Conservation (phyloP, 2,113 vertebrate genomes). For the Toxostoma redivivum region DNA sequence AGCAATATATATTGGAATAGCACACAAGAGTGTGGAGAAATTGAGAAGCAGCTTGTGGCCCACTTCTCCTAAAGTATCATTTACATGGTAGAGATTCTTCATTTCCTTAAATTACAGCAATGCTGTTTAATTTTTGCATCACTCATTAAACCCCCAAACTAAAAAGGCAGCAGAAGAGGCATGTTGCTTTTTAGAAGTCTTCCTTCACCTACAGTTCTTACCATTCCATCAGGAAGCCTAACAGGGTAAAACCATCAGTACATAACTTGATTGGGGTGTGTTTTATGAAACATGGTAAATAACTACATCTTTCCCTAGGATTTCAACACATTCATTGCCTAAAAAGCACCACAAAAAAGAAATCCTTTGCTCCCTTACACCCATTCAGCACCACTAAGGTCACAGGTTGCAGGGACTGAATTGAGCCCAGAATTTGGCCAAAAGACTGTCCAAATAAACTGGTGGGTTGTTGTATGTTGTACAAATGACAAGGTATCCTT, state of each 20-base stretch:
- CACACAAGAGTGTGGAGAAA: neutral
- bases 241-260: neutral
- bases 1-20: neutral
- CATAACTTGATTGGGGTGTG: neutral
- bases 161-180: neutral
- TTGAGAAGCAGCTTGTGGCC: neutral
- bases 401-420: neutral
- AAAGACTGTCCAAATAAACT: neutral
- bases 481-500: neutral
- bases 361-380: neutral
- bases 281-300: conserved; percentile 10
- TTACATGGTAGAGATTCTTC: neutral
- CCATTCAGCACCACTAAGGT: neutral
- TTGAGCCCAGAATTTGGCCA: neutral
- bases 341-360: neutral
- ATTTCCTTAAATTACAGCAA: neutral
- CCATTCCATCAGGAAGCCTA: neutral
- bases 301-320: conserved; percentile 21
- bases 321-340: conserved; percentile 37
- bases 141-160: neutral
- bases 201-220: neutral
- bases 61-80: neutral
- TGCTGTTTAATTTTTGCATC: neutral
- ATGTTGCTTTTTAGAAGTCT: neutral
- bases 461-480: neutral